Conservation (phyloP, 2,888 invertebrate species). For the Trypoxylon attenuatum region DNA sequence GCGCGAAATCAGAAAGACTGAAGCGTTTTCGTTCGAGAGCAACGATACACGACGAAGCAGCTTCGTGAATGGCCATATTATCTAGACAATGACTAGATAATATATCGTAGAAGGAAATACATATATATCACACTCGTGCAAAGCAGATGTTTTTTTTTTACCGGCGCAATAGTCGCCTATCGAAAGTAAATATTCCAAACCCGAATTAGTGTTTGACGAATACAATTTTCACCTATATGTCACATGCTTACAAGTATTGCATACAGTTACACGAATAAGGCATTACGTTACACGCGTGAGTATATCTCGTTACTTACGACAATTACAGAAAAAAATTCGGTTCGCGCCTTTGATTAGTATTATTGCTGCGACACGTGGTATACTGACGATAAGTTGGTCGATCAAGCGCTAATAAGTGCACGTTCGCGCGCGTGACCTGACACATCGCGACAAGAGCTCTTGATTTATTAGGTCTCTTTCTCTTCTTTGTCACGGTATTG, state of each 20-base stretch:
- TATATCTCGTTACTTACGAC: not conserved
- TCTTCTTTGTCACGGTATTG: not conserved
- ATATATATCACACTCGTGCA: conserved; percentile 9
- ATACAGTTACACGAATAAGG: not conserved
- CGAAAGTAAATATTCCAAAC: too few species aligned
- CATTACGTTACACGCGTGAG: conserved; percentile 5
- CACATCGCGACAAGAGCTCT: not conserved
- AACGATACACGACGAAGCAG: not conserved
- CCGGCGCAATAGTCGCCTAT: too few species aligned
- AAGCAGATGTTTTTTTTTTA: too few species aligned
- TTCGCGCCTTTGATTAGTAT: not conserved
- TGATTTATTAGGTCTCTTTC: not conserved
- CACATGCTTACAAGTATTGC: not conserved
- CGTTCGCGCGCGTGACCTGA: not conserved
- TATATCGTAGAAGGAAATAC: conserved; percentile 10
- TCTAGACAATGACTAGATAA: conserved; percentile 42
- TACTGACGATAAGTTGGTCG: not conserved
- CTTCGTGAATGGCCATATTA: conserved; percentile 18
- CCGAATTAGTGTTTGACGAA: conserved; percentile 10
- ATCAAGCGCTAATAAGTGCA: not conserved
- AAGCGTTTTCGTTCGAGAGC: too few species aligned
- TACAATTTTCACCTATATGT: not conserved
- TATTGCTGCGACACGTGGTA: not conserved
- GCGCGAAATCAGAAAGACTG: conserved; percentile 13
- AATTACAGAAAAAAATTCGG: conserved; percentile 6